Conservation (phyloP, 2,888 invertebrate genomes). For the Muschampia plurimacula region DNA sequence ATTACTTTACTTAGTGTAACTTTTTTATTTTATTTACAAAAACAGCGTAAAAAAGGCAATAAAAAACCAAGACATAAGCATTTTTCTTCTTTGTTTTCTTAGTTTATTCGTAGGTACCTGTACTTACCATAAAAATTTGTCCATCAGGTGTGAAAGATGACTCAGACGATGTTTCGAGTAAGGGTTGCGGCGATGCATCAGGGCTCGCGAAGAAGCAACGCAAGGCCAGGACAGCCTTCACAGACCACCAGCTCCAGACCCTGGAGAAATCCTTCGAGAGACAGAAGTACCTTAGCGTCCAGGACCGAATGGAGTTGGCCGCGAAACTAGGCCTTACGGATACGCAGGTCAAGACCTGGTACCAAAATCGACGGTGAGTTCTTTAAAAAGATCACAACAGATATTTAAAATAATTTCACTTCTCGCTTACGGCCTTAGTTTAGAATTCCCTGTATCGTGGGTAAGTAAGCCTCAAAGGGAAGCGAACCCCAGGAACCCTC, state of each 20-base stretch:
- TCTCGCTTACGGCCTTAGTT: too few species aligned
- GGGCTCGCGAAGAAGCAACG: conserved; percentile 95
- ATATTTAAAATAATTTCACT: background rate
- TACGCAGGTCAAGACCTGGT: conserved; percentile 99
- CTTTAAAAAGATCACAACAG: background rate
- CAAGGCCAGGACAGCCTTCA: conserved; percentile 99
- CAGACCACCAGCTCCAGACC: conserved; percentile 98
- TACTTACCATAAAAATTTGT: background rate
- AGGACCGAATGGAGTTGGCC: conserved; percentile 99
- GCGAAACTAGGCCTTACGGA: conserved; percentile 98
- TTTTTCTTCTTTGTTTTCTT: background rate
- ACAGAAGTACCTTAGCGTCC: conserved; percentile 98
- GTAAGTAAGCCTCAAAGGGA: too few species aligned
- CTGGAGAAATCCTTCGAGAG: conserved; percentile 98
- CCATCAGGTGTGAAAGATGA: conserved; percentile 93
- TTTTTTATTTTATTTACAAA: too few species aligned
- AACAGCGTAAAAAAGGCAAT: too few species aligned
- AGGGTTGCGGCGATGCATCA: conserved; percentile 77
- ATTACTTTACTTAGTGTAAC: too few species aligned
- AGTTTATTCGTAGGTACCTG: background rate
- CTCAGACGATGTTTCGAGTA: conserved; percentile 89
- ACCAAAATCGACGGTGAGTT: conserved; percentile 97
- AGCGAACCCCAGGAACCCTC: too few species aligned
- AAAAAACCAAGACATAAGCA: background rate
- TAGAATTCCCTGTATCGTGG: too few species aligned